Conservation (phyloP, 2,797 vertebrate genomes). For the Sphaeramia orbicularis region DNA sequence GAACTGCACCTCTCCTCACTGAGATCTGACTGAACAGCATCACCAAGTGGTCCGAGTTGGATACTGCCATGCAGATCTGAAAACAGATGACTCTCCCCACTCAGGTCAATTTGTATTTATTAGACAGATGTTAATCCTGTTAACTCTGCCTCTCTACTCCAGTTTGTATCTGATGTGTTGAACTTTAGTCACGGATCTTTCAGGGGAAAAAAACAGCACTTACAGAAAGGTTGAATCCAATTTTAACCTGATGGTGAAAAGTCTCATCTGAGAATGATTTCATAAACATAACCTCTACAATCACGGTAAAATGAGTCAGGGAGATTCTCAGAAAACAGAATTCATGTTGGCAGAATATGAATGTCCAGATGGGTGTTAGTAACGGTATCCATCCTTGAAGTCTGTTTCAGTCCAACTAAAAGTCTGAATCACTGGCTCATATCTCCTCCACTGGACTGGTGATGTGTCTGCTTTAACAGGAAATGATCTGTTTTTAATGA, state of each 20-base stretch:
- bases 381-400: conserved; percentile 28
- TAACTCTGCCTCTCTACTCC: neutral
- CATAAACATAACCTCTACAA: neutral
- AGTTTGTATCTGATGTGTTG: neutral
- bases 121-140: neutral
- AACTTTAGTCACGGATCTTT: neutral
- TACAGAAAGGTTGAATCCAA: neutral
- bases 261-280: neutral
- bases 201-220: neutral
- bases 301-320: conserved; percentile 39
- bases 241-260: conserved; percentile 4
- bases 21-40: conserved; percentile 62
- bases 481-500: conserved; percentile 23
- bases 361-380: conserved; percentile 22
- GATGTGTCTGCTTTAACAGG: conserved; percentile 20
- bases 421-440: conserved; percentile 52
- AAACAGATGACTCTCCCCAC: too few relatives aligned
- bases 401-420: neutral
- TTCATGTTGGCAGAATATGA: conserved; percentile 30
- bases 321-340: conserved; percentile 28
- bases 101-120: neutral
- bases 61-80: conserved; percentile 23
- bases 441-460: conserved; percentile 27
- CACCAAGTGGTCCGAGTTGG: conserved; percentile 48
- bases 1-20: neutral